phyloP scores from a whole-genome alignment of 2,888 invertebrate species.

The Acronicta alni region DNA sequence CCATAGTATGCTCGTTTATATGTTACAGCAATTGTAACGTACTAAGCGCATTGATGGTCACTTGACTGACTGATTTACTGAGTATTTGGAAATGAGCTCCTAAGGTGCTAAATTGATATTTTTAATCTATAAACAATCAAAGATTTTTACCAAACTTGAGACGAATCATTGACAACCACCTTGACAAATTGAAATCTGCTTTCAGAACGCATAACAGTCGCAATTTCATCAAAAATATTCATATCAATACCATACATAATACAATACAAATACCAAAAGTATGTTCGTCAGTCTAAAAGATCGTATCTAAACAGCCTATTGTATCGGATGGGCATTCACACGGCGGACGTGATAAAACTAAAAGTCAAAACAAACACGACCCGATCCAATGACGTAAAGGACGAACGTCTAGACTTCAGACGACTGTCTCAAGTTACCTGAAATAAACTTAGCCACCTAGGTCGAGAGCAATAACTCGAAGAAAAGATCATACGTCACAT shows the following conservation, averaged over 20 bases:
- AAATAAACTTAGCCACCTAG: slow-evolving; percentile 9
- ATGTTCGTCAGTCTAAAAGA: neutral
- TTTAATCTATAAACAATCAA: too few relatives aligned
- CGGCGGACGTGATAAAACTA: slow-evolving; percentile 21
- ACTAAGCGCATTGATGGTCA: neutral
- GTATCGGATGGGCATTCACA: slow-evolving; percentile 35
- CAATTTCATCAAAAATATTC: slow-evolving; percentile 2
- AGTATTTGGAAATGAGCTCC: neutral
- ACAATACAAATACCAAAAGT: slow-evolving; percentile 19
- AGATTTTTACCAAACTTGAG: too few relatives aligned
- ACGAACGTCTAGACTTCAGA: slow-evolving; percentile 44
- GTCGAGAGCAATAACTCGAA: neutral
- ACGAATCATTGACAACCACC: too few relatives aligned
- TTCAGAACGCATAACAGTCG: neutral
- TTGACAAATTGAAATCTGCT: too few relatives aligned
- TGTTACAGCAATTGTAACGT: neutral
- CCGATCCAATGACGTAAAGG: slow-evolving; percentile 27
- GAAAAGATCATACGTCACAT: neutral
- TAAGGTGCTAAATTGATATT: neutral
- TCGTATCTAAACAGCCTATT: slow-evolving; percentile 32
- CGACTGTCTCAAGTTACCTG: slow-evolving; percentile 26
- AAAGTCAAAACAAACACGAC: slow-evolving; percentile 33
- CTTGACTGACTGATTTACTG: neutral
- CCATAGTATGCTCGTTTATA: too few relatives aligned
- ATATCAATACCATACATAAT: neutral